A percentile compares a stretch with the other conserved stretches of the same genome.
Conservation (phyloP, 2,113 vertebrate genomes). For the Eupsittula cactorum region DNA sequence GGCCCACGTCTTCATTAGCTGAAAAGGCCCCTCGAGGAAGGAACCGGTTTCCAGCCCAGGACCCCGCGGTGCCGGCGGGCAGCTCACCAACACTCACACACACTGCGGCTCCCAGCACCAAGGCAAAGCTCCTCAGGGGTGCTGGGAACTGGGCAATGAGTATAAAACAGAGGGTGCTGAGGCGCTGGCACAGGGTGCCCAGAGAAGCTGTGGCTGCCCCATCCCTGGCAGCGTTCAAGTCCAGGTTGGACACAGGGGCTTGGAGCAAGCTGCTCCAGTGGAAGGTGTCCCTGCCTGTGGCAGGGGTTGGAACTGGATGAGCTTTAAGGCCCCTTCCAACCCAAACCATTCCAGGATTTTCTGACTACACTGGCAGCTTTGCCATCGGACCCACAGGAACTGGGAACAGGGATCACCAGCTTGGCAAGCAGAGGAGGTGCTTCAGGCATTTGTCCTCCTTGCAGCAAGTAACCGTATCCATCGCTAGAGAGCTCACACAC, state of each 20-base stretch:
- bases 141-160: not conserved
- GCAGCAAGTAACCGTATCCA: rapidly evolving
- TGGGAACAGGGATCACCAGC: not conserved
- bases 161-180: not conserved
- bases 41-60: not conserved
- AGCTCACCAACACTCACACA: not conserved
- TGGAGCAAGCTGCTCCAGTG: not conserved
- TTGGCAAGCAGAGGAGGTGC: not conserved
- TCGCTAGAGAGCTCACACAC: rapidly evolving
- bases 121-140: not conserved
- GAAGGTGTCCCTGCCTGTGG: not conserved
- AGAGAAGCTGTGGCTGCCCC: not conserved
- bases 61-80: rapidly evolving
- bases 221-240: not conserved
- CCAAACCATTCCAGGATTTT: not conserved
- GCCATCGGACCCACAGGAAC: not conserved
- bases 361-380: not conserved
- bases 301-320: not conserved
- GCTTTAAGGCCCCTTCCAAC: not conserved
- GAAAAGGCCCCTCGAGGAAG: not conserved
- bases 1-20: not conserved
- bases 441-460: not conserved
- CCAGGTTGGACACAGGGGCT: not conserved
- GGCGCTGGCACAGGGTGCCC: too few relatives aligned
- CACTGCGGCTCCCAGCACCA: rapidly evolving